These are phyloP conservation scores for Bothrops jararaca DNA, from an alignment of 2,113 vertebrate genomes.

Conservation along the genomic window DNA sequence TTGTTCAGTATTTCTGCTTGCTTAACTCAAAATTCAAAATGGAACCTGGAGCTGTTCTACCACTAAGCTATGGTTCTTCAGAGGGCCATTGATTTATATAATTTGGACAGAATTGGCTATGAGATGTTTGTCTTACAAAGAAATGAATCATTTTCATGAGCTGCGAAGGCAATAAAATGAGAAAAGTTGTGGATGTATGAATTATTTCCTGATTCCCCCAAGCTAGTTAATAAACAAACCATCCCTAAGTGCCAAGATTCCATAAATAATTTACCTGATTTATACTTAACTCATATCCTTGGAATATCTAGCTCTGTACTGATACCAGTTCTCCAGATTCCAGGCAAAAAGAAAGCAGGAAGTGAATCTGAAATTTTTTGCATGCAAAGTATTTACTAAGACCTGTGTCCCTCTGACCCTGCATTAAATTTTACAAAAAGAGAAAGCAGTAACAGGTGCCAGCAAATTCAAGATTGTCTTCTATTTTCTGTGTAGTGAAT, in stretches of 20 bases:
- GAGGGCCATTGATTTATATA: neutral
- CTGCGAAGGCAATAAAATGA: neutral
- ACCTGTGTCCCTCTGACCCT: neutral
- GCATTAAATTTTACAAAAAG: neutral
- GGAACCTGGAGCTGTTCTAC: neutral
- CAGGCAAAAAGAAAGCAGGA: neutral
- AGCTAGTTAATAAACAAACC: neutral
- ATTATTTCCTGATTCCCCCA: neutral
- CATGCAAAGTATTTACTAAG: neutral
- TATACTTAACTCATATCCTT: neutral
- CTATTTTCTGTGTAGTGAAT: neutral
- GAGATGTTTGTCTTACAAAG: neutral
- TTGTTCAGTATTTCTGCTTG: slow-evolving; percentile 8
- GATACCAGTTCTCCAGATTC: neutral
- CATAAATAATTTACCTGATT: neutral
- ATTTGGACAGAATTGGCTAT: neutral
- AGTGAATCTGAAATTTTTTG: neutral
- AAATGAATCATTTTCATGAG: neutral
- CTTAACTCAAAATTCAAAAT: neutral
- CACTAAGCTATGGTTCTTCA: neutral
- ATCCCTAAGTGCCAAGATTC: neutral
- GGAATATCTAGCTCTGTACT: neutral
- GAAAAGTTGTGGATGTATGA: neutral
- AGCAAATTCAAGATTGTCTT: neutral
- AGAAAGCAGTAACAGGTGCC: neutral